These are phyloP conservation scores for Biston betularia DNA, from an alignment of 2,888 invertebrate genomes.

Conservation along the genomic window DNA sequence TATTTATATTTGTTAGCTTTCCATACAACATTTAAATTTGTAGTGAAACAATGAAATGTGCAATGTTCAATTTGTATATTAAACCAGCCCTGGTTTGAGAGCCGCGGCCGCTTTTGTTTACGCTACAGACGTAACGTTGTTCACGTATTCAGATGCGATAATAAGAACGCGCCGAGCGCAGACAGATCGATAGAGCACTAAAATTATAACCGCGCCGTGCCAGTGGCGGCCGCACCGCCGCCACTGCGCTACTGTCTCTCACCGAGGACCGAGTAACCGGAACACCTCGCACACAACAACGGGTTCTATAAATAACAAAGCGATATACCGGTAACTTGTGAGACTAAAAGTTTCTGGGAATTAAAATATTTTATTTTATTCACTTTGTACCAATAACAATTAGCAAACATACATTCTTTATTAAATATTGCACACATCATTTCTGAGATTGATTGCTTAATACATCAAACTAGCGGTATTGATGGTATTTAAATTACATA, in stretches of 20 bases:
- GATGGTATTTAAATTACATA: too few species aligned
- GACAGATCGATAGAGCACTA: constrained; percentile 48
- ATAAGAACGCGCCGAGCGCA: constrained; percentile 41
- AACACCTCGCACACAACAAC: neutral
- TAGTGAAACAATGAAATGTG: too few species aligned
- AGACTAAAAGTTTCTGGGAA: neutral
- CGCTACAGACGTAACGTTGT: constrained; percentile 2
- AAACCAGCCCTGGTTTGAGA: neutral
- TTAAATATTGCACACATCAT: too few species aligned
- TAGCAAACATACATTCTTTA: too few species aligned
- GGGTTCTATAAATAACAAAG: neutral
- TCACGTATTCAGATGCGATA: constrained; percentile 29
- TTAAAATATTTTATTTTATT: too few species aligned
- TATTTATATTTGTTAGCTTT: too few species aligned
- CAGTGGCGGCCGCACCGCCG: constrained; percentile 4
- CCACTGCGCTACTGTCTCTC: constrained; percentile 6
- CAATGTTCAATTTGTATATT: too few species aligned
- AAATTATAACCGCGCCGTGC: constrained; percentile 42
- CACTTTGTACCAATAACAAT: too few species aligned
- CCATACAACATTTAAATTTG: too few species aligned
- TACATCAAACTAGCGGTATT: too few species aligned
- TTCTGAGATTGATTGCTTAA: too few species aligned
- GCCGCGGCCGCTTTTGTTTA: neutral
- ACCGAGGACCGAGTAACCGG: constrained; percentile 16
- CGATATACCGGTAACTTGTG: neutral